Evolutionary conservation across 2,797 vertebrate genomes (phyloP).

Genomic region (Euphonia xanthogaster): DNA sequence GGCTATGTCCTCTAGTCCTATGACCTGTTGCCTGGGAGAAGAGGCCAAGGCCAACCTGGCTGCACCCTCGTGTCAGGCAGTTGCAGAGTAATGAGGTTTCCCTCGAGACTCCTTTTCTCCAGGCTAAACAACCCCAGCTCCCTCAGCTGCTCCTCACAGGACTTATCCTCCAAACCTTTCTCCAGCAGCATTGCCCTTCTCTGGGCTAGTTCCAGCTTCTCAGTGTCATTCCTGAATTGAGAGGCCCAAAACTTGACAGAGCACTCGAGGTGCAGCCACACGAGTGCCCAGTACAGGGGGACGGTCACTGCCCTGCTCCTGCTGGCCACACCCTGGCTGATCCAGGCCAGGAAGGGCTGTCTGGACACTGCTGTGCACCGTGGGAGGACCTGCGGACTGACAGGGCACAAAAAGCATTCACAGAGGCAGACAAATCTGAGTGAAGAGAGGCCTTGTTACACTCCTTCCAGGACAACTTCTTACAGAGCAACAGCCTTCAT

Average conservation of each 20-base stretch:
- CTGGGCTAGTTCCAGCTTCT: accelerated
- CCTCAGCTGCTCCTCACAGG: not conserved
- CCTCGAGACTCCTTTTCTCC: not conserved
- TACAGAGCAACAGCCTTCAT: not conserved
- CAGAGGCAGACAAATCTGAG: accelerated
- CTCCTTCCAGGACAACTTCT: not conserved
- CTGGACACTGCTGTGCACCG: accelerated
- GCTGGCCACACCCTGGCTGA: not conserved
- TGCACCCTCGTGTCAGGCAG: not conserved
- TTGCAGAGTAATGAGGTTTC: accelerated
- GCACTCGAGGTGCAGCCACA: accelerated
- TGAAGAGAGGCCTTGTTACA: not conserved
- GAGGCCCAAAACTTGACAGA: accelerated
- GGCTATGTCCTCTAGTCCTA: no score
- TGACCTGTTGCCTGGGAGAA: not conserved
- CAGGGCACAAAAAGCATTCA: not conserved
- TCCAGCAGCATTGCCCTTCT: accelerated
- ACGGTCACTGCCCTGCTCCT: not conserved
- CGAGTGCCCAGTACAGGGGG: accelerated
- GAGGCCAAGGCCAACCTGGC: not conserved
- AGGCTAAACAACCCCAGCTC: not conserved
- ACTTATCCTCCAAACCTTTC: not conserved
- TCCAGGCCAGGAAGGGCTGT: not conserved
- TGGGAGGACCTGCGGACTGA: accelerated
- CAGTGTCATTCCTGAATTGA: accelerated